Percentiles rank a stretch among this genome's conserved stretches.
These are phyloP conservation scores for Sterna hirundo DNA, from an alignment of 2,113 vertebrate species.

Conservation along the genomic window DNA sequence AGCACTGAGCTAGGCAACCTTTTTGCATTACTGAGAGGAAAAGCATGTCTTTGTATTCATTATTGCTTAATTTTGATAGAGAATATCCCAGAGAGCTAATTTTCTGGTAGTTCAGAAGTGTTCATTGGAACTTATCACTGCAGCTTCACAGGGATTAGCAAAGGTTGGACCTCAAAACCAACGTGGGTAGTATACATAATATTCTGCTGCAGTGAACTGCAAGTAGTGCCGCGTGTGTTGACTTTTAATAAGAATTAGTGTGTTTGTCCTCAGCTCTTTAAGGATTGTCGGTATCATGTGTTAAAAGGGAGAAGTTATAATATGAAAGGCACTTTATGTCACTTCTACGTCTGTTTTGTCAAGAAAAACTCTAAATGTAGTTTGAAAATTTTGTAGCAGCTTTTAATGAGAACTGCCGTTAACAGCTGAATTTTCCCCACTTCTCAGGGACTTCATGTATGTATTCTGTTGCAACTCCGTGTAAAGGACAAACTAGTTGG, in stretches of 20 bases:
- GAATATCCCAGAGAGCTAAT: not conserved
- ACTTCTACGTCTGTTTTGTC: not conserved
- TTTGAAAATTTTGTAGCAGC: not conserved
- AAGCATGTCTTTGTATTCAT: not conserved
- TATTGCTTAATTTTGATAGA: not conserved
- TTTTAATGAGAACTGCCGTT: not conserved
- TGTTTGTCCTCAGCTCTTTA: not conserved
- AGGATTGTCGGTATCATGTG: not conserved
- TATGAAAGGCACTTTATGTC: not conserved
- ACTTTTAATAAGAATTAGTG: not conserved
- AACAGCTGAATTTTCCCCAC: not conserved
- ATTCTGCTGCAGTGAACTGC: not conserved
- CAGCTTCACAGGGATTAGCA: not conserved
- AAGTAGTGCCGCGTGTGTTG: accelerated
- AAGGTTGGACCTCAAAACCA: not conserved
- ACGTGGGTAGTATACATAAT: not conserved
- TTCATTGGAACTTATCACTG: not conserved
- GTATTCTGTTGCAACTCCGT: not conserved
- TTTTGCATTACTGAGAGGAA: not conserved
- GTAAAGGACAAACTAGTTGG: not conserved
- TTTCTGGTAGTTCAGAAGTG: not conserved
- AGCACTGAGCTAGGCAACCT: not conserved
- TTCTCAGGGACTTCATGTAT: not conserved
- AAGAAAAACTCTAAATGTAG: not conserved
- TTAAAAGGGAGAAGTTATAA: not conserved